phyloP scores from a whole-genome alignment of 1,140 invertebrate species.

The Drosophila rhopaloa region DNA sequence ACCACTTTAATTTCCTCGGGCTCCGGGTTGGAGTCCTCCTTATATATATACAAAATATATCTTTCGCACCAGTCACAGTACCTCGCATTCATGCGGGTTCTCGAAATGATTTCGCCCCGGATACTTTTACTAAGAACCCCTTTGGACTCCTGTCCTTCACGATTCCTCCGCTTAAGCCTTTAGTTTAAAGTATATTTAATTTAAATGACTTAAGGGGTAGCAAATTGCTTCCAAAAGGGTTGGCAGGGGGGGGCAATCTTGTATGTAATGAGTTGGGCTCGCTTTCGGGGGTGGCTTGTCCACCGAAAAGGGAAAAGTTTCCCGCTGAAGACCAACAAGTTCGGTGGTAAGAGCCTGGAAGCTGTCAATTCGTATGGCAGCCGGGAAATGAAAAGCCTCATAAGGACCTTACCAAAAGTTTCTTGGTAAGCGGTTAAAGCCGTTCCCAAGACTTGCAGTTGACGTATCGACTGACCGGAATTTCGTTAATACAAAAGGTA shows the following conservation, averaged over 20 bases:
- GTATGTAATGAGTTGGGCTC: slow-evolving; percentile 43
- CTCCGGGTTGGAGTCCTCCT: slow-evolving; percentile 36
- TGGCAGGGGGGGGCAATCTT: background rate
- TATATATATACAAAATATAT: slow-evolving; percentile 50
- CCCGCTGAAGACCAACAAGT: slow-evolving; percentile 51
- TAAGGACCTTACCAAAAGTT: slow-evolving; percentile 27
- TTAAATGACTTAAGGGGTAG: slow-evolving; percentile 74
- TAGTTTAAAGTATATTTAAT: slow-evolving; percentile 78
- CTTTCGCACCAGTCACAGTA: slow-evolving; percentile 48
- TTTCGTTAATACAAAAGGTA: slow-evolving; percentile 17
- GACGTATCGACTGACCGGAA: slow-evolving; percentile 32
- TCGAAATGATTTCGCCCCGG: slow-evolving; percentile 30
- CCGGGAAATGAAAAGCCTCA: slow-evolving; percentile 3
- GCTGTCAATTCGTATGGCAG: slow-evolving; percentile 44
- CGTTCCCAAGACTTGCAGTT: slow-evolving; percentile 25
- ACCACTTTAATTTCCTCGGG: slow-evolving; percentile 79
- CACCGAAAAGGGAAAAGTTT: slow-evolving; percentile 25
- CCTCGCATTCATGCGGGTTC: slow-evolving; percentile 45
- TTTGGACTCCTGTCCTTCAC: slow-evolving; percentile 35
- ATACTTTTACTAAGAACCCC: slow-evolving; percentile 27
- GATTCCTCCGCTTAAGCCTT: slow-evolving; percentile 38
- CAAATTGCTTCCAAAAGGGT: slow-evolving; percentile 17
- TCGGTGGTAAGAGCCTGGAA: slow-evolving; percentile 24
- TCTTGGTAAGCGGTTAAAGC: slow-evolving; percentile 35
- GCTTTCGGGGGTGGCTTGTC: slow-evolving; percentile 3